Evolutionary conservation across 2,888 invertebrate genomes (phyloP), one percentile per base, ranked within the genome.

Genomic region (Cryptus armator): DNA sequence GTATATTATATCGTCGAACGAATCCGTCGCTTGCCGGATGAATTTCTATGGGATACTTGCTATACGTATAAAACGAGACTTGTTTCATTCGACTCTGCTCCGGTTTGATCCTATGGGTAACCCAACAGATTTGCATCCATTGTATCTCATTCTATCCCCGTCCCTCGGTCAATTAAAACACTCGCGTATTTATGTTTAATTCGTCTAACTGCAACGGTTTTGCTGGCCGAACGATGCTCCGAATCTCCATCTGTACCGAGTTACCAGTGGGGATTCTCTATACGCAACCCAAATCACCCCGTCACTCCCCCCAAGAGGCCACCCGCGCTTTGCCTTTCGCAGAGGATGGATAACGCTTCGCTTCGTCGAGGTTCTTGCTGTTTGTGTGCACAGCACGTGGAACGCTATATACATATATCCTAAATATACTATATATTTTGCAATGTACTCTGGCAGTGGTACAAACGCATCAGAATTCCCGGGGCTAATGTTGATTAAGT

Each of bases 91-190:
- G 79, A 53, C 81, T 84, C 77, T 85, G 87, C 87, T 76, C 82
- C 78, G 67, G 81, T 88, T 81, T 85, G 84, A 84, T 87, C 24
- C 62, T 48, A 24, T 24, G 7, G 62, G 16, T 43, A 83, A 82
- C 83, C 87, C 82, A 84, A 82, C 86, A 83, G 90, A 90, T 90
- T 90, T 89, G 88, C 88, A 90, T 91, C 88, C 87, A 89, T 89
- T 89, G 89, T 78, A 43, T 29, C 32, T 37, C 56, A n/a, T 37
- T 74, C 59, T 16, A 10, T 10, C 51, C 59, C 53, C 29, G 24
- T 62, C 19, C 56, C 68, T 68, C 59, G 71, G 66, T 80, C 80
- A 71, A 84, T 80, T 84, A 80, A 84, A 72, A 72, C 79, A 81
- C 83, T 87, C 86, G 77, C 67, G 85, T 89, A 89, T 89, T 90